Base-by-base conservation (phyloP, 2,888 invertebrate genomes). In the Macaria notata region DNA sequence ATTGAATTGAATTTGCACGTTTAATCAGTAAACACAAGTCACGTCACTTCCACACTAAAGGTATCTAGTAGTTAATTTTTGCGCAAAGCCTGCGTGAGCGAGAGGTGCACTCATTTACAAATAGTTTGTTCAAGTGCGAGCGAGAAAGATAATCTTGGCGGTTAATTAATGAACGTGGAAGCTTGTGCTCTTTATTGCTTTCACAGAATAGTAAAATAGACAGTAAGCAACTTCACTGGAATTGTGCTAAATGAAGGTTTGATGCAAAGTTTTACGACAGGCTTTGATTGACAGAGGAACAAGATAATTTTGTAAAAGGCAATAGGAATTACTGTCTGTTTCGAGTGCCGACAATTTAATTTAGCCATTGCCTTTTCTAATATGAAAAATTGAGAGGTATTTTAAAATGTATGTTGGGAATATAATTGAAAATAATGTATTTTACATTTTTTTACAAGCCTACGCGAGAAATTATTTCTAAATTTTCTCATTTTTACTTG, bases 131-230 rank as follows among this genome's bases (percentile, higher is more conserved):
- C 67, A 74, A 75, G 92, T 83, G 80, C 62, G 83, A 92, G 78
- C 54, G 86, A 71, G 92, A 91, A 59, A 74, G 83, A 56, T 64
- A 70, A 71, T 79, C 76, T 72, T 36, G 79, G 86, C 86, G 86
- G 91, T 91, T 92, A 92, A 92, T 92, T 92, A 92, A 92, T 92
- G 92, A 92, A 92, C 88, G 92, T 90, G 84, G 91, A 92, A 91
- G 92, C 88, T 86, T 88, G 92, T 88, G 89, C 88, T 90, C 91
- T 91, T 91, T 91, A 91, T 91, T 91, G 89, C 91, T 88, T 90
- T 88, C 51, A 54, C 51, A 59, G 59, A 48, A 54, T 46, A 55
- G 45, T 51, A 54, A 48, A 43, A 46, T 47, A 9, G 38, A 36
- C 59, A 59, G 59, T 59, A 51, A 38, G 33, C 41, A 30, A 49